phyloP scores from a whole-genome alignment of 2,797 vertebrate genomes.

The Anomalospiza imberbis region DNA sequence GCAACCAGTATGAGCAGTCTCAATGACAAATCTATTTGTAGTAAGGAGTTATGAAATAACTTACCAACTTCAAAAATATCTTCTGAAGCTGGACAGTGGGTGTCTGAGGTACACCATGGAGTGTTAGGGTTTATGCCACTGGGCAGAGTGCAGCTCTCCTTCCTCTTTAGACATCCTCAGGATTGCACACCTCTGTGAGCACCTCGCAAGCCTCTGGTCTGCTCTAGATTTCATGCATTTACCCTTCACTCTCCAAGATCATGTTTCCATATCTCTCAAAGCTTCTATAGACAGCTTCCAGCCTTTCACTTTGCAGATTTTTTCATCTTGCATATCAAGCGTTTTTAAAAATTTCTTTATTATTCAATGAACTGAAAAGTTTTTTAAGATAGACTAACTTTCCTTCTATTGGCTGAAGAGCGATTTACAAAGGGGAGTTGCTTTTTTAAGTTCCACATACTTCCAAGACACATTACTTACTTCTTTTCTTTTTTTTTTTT shows the following conservation, averaged over 20 bases:
- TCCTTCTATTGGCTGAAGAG: background rate
- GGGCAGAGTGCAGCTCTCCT: background rate
- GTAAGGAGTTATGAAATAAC: background rate
- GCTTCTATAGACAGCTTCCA: background rate
- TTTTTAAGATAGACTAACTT: background rate
- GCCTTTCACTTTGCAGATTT: background rate
- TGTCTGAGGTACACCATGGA: background rate
- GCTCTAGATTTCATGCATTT: background rate
- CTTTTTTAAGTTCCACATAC: background rate
- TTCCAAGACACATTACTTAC: background rate
- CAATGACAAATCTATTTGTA: background rate
- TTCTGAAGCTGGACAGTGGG: background rate
- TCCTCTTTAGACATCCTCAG: background rate
- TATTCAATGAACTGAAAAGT: background rate
- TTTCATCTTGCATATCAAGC: background rate
- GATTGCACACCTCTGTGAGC: background rate
- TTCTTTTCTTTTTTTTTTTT: background rate
- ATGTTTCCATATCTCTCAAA: background rate
- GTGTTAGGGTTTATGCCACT: background rate
- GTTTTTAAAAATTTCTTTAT: background rate
- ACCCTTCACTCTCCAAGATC: background rate
- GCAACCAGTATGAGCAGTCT: background rate
- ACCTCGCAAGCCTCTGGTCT: background rate
- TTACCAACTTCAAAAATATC: background rate
- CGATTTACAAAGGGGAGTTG: fast-evolving